Percentiles rank a stretch among this genome's conserved stretches.
Evolutionary conservation across 2,797 vertebrate genomes (phyloP).

Genomic region (Luscinia luscinia): DNA sequence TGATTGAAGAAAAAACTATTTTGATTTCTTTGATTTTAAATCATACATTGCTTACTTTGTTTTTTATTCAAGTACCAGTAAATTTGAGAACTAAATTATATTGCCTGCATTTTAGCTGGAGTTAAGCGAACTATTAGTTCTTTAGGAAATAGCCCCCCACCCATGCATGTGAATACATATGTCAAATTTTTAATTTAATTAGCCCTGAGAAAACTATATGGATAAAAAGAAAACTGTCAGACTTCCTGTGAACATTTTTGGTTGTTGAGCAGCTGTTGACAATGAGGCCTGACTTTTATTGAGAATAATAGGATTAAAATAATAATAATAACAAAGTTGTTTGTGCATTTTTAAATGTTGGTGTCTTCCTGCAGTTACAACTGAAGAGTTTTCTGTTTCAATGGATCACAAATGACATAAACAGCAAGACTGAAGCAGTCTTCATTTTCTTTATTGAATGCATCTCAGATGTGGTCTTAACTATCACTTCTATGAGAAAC

Average conservation of each 20-base stretch:
- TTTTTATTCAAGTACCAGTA: neutral
- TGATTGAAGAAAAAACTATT: neutral
- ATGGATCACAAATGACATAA: neutral
- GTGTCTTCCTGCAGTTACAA: neutral
- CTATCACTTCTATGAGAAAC: neutral
- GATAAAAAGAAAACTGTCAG: neutral
- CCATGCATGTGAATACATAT: neutral
- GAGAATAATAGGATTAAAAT: neutral
- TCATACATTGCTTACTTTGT: neutral
- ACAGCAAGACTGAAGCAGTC: neutral
- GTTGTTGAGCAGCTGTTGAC: neutral
- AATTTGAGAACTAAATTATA: neutral
- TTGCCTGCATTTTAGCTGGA: neutral
- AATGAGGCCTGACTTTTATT: neutral
- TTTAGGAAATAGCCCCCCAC: neutral
- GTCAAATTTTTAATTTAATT: neutral
- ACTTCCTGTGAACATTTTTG: neutral
- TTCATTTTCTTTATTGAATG: neutral
- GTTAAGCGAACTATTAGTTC: neutral
- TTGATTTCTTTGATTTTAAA: neutral
- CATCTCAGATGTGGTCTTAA: rapidly evolving
- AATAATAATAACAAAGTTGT: too few relatives aligned
- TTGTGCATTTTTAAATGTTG: neutral
- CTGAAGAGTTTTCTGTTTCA: neutral
- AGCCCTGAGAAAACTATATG: neutral